A percentile compares a stretch with the other conserved stretches of the same genome.
Conservation (phyloP, 2,113 vertebrate genomes). For the Cercopithecus mona region DNA sequence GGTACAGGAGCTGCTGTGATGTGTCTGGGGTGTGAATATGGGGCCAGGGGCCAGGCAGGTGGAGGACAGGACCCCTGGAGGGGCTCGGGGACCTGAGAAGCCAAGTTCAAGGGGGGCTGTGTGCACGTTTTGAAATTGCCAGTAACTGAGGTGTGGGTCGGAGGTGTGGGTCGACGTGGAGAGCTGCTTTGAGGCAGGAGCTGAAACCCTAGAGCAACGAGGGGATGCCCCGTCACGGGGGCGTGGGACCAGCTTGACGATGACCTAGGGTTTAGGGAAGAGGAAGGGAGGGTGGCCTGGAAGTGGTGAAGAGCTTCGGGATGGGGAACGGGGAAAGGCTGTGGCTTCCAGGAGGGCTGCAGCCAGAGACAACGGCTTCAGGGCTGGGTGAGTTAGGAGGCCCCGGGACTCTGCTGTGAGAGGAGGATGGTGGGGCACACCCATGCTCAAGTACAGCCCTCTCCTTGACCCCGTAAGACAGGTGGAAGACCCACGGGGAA, state of each 20-base stretch:
- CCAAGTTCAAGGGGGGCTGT: neutral
- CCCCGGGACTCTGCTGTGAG: no score
- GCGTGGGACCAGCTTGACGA: accelerated
- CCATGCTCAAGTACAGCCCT: no score
- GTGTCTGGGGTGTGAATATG: neutral
- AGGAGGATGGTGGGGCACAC: no score
- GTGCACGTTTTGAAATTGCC: neutral
- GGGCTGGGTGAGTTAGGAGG: no score
- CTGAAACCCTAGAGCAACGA: neutral
- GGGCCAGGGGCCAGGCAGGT: neutral
- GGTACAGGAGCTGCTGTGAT: neutral
- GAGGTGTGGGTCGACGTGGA: neutral
- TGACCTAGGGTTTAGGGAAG: neutral
- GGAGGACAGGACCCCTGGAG: neutral
- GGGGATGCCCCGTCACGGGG: neutral
- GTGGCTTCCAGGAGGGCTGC: no score
- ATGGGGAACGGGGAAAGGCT: no score
- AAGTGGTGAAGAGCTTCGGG: no score
- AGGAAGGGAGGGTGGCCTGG: no score
- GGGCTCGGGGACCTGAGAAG: neutral
- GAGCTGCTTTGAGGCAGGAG: neutral
- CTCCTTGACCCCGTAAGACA: no score
- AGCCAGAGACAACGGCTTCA: no score
- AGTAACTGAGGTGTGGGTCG: neutral
- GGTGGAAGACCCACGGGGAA: no score